phyloP scores from a whole-genome alignment of 2,113 vertebrate species.

The Copsychus sechellarum region DNA sequence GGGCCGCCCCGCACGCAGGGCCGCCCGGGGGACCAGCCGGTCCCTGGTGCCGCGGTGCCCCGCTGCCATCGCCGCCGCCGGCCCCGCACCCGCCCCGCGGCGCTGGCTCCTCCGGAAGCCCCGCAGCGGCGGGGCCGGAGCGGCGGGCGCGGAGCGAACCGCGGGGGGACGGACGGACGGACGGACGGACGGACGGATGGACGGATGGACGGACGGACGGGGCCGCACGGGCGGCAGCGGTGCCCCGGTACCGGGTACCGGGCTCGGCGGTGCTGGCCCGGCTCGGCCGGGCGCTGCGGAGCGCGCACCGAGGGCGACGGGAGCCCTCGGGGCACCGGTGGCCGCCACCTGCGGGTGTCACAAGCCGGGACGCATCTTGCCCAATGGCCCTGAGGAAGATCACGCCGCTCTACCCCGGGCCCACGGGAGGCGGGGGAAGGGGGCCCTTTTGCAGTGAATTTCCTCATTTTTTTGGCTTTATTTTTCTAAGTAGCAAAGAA shows the following conservation, averaged over 20 bases:
- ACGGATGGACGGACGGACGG: neutral
- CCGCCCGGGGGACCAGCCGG: neutral
- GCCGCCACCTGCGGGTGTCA: neutral
- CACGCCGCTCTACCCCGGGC: neutral
- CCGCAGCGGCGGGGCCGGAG: neutral
- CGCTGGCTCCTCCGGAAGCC: neutral
- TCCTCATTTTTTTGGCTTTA: slow-evolving; percentile 43
- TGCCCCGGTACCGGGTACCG: neutral
- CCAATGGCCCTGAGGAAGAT: neutral
- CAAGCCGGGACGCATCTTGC: neutral
- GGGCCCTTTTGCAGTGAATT: neutral
- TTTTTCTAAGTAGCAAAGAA: slow-evolving; percentile 57
- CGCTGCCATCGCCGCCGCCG: neutral
- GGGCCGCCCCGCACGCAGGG: neutral
- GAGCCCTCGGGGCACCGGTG: neutral
- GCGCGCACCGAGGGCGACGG: neutral
- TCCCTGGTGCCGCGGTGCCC: too few species aligned
- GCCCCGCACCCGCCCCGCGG: neutral
- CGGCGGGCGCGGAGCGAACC: neutral
- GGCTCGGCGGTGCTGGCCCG: neutral
- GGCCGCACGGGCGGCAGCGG: neutral
- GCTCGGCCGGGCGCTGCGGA: neutral
- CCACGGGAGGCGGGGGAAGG: neutral
- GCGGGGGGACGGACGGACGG: neutral
- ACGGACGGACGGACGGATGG: too few species aligned